Base-by-base conservation (phyloP, 2,888 invertebrate species). In the Drosophila formosana region DNA sequence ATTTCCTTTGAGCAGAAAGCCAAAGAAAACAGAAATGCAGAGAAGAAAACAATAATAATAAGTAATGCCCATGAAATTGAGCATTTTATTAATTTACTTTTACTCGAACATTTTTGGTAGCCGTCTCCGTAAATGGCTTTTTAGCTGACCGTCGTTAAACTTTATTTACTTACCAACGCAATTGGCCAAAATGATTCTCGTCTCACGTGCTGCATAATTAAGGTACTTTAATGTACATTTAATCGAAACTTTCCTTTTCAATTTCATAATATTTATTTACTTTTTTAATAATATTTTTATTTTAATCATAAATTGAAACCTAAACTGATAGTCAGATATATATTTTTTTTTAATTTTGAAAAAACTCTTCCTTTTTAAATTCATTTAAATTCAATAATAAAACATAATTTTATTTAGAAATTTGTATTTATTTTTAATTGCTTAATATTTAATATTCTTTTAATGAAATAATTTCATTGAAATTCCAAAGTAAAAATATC, bases 1-100 rank as follows among this genome's bases (percentile, higher is more conserved):
- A 82, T 87, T 88, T 81, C 39, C 49, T 32, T 49, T 47, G 32
- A 30, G 30, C 57, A 63, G 37, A 47, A 63, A 68, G 32, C 6
- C 13, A 52, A 47, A 28, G 13, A 45, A 26, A 28, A 43, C 37
- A n/a, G 37, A 37, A 37, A 37, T 37, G 37, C 18, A 41, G 39
- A 25, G 0, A 30, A 45, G 57, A 34, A 47, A 32, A 32, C 30
- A 28, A 41, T 45, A 56, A 45, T 37, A 57, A 49, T 57, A 64
- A 56, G 46, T 51, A 56, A 63, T 56, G 63, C 58, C 56, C 66
- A 72, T 61, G 64, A 74, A 67, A 63, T 63, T 66, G 49, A 68
- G 57, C 51, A 65, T 66, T 78, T 75, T 73, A 66, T 73, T 65
- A 58, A 63, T 70, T 73, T 68, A 45, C 55, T 66, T 69, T 72